Conservation (phyloP, 2,888 invertebrate genomes). For the Eilema griseolum region DNA sequence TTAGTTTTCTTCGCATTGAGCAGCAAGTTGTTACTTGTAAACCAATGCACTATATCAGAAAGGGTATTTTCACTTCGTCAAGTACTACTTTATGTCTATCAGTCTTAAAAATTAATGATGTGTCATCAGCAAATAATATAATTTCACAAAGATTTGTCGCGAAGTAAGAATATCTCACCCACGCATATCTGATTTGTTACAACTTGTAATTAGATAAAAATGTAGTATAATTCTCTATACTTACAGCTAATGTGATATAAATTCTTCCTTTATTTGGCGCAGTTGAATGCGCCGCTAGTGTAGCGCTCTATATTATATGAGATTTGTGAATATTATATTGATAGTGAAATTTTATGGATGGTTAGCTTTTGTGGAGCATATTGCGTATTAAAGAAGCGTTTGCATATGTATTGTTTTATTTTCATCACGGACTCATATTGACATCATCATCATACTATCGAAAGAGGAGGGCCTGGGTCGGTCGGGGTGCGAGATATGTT, state of each 20-base stretch:
- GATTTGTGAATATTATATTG: constrained; percentile 78
- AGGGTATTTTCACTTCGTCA: no score
- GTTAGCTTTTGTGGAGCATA: constrained; percentile 86
- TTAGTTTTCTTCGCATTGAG: no score
- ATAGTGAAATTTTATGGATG: constrained; percentile 78
- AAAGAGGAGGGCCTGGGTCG: no score
- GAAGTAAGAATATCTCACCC: background rate
- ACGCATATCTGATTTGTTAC: constrained; percentile 30
- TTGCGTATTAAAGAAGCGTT: constrained; percentile 83
- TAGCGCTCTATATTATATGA: constrained; percentile 56
- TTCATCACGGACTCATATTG: constrained; percentile 18
- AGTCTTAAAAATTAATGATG: no score
- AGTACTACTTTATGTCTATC: no score
- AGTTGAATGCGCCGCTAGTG: constrained; percentile 47
- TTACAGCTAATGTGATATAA: constrained; percentile 70
- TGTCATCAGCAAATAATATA: no score
- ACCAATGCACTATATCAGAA: no score
- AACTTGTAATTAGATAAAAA: constrained; percentile 30
- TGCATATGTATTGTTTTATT: constrained; percentile 76
- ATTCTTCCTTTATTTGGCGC: constrained; percentile 60
- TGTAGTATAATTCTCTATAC: constrained; percentile 48
- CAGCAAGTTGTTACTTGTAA: no score
- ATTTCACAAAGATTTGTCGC: no score
- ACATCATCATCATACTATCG: no score
- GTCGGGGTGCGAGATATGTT: no score